A percentile compares a stretch with the other conserved stretches of the same genome.
Conservation (phyloP, 2,797 vertebrate genomes). For the Poecilia velifera region DNA sequence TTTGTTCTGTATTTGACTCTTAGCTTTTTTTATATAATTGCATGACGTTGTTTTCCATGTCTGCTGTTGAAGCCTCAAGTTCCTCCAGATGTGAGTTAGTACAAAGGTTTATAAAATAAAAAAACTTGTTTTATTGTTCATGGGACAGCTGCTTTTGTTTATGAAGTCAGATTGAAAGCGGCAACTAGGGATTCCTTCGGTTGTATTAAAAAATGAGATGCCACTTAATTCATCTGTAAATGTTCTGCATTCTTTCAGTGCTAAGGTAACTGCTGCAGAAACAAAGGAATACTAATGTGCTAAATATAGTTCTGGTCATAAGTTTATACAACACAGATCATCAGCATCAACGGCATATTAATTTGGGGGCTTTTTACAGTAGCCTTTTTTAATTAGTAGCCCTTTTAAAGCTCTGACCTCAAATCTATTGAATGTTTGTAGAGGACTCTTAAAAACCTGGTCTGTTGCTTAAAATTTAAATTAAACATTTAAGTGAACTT, state of each 20-base stretch:
- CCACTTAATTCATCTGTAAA: not conserved
- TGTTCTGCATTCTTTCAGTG: not conserved
- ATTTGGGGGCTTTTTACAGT: not conserved
- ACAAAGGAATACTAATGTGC: not conserved
- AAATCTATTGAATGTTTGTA: not conserved
- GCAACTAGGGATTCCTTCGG: not conserved
- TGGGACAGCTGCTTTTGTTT: not conserved
- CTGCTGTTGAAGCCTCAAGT: not conserved
- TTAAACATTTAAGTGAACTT: not conserved
- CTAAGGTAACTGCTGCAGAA: not conserved
- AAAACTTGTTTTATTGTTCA: not conserved
- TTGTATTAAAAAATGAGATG: not conserved
- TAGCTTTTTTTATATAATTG: not conserved
- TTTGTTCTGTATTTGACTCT: not conserved
- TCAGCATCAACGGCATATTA: not conserved
- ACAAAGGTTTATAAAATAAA: not conserved
- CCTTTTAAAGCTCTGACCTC: not conserved
- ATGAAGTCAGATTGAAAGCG: not conserved
- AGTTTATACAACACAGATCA: not conserved
- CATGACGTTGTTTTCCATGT: not conserved
- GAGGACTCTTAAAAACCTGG: not conserved
- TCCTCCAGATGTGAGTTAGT: not conserved
- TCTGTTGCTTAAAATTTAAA: not conserved
- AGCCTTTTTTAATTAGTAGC: not conserved
- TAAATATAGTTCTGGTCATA: not conserved